Conservation (phyloP, 2,888 invertebrate species). For the Acleris holmiana region DNA sequence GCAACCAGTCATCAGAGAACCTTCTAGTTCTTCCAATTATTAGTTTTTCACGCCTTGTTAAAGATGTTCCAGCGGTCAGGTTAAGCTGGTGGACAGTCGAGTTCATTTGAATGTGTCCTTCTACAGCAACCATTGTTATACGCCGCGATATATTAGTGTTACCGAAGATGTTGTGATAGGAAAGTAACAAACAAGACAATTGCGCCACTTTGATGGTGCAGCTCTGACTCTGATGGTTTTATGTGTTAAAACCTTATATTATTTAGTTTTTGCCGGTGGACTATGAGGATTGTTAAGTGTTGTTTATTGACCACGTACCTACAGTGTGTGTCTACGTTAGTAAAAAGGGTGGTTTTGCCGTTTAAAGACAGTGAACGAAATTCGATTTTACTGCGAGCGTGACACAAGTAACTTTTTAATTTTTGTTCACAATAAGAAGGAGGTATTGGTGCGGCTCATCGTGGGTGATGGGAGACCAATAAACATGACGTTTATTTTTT, state of each 20-base stretch:
- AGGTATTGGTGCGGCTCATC: too few species aligned
- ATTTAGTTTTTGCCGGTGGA: constrained; percentile 27
- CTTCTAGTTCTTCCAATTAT: constrained; percentile 39
- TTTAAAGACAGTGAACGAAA: too few species aligned
- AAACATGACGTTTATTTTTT: too few species aligned
- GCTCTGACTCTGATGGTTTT: constrained; percentile 32
- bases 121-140: constrained; percentile 64
- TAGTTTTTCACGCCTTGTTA: constrained; percentile 38
- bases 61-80: constrained; percentile 44
- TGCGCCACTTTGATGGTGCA: constrained; percentile 39
- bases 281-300: background rate
- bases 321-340: too few species aligned
- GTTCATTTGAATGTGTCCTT: constrained; percentile 68
- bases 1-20: constrained; percentile 39
- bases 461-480: too few species aligned
- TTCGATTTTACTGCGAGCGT: too few species aligned
- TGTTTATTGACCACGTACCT: too few species aligned
- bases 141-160: constrained; percentile 59
- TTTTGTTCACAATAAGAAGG: too few species aligned
- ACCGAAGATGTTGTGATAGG: constrained; percentile 55
- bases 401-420: too few species aligned
- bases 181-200: constrained; percentile 50
- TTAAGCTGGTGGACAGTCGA: constrained; percentile 48
- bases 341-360: too few species aligned
- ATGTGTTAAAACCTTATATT: constrained; percentile 37